Evolutionary conservation across 2,113 vertebrate genomes (phyloP), one percentile per base, ranked within the genome.

Genomic region (Cebidichthys violaceus): DNA sequence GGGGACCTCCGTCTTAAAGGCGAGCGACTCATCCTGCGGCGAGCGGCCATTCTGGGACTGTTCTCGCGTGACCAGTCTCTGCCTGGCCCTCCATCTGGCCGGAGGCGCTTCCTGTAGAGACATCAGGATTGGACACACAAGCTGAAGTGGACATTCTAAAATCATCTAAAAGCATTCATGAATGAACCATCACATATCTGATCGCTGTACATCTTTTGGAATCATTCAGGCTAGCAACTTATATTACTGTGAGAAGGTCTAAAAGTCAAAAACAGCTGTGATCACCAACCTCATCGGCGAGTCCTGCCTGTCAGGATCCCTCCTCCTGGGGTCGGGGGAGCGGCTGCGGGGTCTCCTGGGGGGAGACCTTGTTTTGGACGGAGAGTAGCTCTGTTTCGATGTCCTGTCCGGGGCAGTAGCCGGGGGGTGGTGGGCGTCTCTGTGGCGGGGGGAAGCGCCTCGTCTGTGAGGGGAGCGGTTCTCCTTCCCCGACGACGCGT

Each of bases 401-500:
- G 93, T 79, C 18, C 96, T 95, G 27, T 99, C 94, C 83, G 92
- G 18, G 70, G 84, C 96, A 92, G 80, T 95, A 76, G 96, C 70
- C 55, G 88, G 37, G 89, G 94, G 70, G 18, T 81, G 92, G 60
- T 95, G 97, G 24, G 95, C 92, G 22, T 98, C 97, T 50, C 97
- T 94, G 17, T 90, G 96, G 77, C 95, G 97, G 0, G 98, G 97
- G 87, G 97, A 97, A n/a, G 95, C 79, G 55, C 97, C 95, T 61
- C 96, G 95, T 59, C 96, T 93, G 65, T 95, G 94, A 9, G 98
- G 98, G 2, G 98, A 99, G 68, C 97, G 94, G 87, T 99, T 99
- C 90, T 99, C 98, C 88, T 99, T 99, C 60, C 98, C 98, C 41
- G 98, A 98, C 3, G 98, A 99, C 9, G 97, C 96, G 83, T 99